These are phyloP conservation scores for Brachionus paranguensis DNA, from an alignment of 1,140 invertebrate genomes.

Conservation along the genomic window DNA sequence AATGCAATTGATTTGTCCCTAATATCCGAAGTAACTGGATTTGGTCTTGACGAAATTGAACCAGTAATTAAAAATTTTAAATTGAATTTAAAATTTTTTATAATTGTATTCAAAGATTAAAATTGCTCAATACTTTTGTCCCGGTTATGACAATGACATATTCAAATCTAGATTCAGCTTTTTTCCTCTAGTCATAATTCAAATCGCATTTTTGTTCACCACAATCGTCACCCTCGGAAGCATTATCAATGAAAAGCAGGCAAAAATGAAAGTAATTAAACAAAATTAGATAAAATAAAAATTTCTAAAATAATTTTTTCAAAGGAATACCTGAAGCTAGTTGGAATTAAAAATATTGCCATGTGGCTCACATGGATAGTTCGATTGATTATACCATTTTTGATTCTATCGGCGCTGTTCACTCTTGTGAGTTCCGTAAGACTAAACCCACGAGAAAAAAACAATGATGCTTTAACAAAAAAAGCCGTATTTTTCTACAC, in stretches of 20 bases:
- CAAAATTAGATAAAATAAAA: not conserved
- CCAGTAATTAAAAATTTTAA: not conserved
- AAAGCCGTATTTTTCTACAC: conserved; percentile 33
- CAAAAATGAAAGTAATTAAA: conserved; percentile 38
- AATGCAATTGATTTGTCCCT: not conserved
- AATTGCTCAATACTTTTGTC: conserved; percentile 8
- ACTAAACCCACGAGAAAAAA: not conserved
- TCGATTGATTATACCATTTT: not conserved
- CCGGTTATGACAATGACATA: conserved; percentile 27
- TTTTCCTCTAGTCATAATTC: not conserved
- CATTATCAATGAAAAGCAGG: conserved; percentile 22
- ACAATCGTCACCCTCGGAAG: not conserved
- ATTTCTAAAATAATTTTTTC: not conserved
- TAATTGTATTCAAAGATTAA: not conserved
- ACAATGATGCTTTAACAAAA: not conserved
- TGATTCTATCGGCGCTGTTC: not conserved
- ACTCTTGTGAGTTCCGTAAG: not conserved
- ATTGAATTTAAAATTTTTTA: not conserved
- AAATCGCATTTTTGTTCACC: conserved; percentile 29
- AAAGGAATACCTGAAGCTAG: conserved; percentile 36
- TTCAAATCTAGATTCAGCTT: conserved; percentile 36
- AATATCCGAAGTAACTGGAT: not conserved
- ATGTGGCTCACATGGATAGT: conserved; percentile 25
- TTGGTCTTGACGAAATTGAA: not conserved
- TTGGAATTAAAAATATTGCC: not conserved